Base-by-base conservation (phyloP, 1,140 invertebrate species). In the Macrobrachium rosenbergii region DNA sequence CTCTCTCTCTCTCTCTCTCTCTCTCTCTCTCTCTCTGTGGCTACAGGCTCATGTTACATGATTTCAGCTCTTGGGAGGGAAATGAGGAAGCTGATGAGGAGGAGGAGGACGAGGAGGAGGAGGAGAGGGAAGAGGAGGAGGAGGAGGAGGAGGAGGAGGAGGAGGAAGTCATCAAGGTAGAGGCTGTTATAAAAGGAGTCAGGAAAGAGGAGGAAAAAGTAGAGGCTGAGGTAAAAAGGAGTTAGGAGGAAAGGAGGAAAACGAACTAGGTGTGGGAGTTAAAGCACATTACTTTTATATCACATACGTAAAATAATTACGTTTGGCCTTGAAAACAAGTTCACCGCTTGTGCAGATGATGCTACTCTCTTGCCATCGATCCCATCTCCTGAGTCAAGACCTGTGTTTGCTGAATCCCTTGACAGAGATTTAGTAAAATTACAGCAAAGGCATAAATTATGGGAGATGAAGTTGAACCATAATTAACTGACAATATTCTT, bases 1-100 rank as follows among this genome's bases (percentile, higher is more conserved):
- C 69, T 72, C 69, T 72, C 69, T 72, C 69, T 72, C 69, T 72
- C 69, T 72, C 21, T 72, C 23, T 72, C 69, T 72, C 23, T 72
- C 69, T 72, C 69, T 72, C 69, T 72, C 69, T 72, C 69, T 72
- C 69, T 72, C 69, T 72, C 69, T 72, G 28, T 52, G 52, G 52
- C 52, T 52, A 52, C 52, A 69, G 28, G n/a, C 28, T 23, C 19
- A 69, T 14, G 21, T 72, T 28, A 28, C 19, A 72, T 72, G 14
- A 14, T 72, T 23, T 72, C 37, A 10, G 21, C 37, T 23, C n/a
- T 72, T 28, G 52, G 28, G 58, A 63, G 23, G 45, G 60, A 81
- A 37, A 63, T 21, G 37, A 37, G 5, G 62, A 28, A 28, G 17
- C 6, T 45, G 23, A 37, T 21, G 64, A 43, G 21, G 76, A 11